A percentile compares a stretch with the other conserved stretches of the same genome.
Evolutionary conservation across 2,888 invertebrate genomes (phyloP).

Genomic region (Drosophila kuntzei): DNA sequence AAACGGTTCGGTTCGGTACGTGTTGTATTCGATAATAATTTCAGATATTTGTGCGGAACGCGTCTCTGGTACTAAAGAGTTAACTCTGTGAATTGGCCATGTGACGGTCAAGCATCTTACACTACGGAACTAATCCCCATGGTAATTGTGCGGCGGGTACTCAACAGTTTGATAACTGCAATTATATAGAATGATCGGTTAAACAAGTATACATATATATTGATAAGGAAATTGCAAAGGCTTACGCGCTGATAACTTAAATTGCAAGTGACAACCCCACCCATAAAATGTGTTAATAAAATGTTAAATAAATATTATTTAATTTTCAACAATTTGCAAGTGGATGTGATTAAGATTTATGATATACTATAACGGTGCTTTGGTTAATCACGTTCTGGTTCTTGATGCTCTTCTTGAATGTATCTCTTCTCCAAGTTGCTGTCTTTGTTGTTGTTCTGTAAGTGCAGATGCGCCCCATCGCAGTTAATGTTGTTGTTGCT

Average conservation of each 20-base stretch:
- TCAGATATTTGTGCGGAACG: conserved; percentile 33
- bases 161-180: conserved; percentile 51
- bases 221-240: conserved; percentile 32
- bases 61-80: conserved; percentile 26
- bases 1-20: conserved; percentile 45
- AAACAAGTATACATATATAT: conserved; percentile 1
- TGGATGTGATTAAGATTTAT: conserved; percentile 15
- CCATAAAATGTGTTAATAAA: conserved; percentile 18
- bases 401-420: conserved; percentile 36
- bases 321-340: conserved; percentile 10
- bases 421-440: conserved; percentile 24
- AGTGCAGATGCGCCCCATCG: conserved; percentile 45
- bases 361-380: conserved; percentile 46
- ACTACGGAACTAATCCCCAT: conserved; percentile 33
- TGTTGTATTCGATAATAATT: conserved; percentile 4
- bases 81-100: conserved; percentile 47
- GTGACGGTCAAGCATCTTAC: conserved; percentile 54
- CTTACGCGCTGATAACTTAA: conserved; percentile 50
- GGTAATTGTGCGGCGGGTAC: conserved; percentile 30
- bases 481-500: conserved; percentile 30
- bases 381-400: conserved; percentile 53
- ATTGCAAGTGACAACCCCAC: conserved; percentile 59
- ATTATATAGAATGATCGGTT: conserved; percentile 34
- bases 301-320: conserved; percentile 14
- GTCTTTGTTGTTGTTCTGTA: conserved; percentile 24